Conservation (phyloP, 53 echinoderm and acorn worm species). For the Glandiceps talaboti region DNA sequence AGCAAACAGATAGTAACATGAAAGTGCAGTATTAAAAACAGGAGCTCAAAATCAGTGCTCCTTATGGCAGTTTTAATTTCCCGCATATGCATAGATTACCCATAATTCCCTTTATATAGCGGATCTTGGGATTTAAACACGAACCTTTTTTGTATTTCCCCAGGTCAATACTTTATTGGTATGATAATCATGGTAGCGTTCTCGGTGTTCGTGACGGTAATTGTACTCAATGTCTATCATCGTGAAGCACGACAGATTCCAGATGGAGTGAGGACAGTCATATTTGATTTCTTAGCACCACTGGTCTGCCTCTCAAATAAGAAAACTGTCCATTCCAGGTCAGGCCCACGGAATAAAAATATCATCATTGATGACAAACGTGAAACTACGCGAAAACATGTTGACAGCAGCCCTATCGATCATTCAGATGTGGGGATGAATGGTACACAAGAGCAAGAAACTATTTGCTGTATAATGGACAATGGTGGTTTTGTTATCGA, state of each 20-base stretch:
- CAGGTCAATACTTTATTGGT: slow-evolving; percentile 55
- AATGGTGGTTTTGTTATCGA: slow-evolving; percentile 16
- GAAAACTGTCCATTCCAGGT: no score
- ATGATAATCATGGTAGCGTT: slow-evolving; percentile 46
- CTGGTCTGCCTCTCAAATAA: slow-evolving; percentile 22
- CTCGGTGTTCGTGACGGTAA: slow-evolving; percentile 34
- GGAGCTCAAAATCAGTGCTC: no score
- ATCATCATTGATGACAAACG: slow-evolving; percentile 22
- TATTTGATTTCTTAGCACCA: slow-evolving; percentile 35
- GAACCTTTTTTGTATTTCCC: neutral
- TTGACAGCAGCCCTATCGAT: slow-evolving; percentile 23
- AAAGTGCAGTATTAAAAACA: no score
- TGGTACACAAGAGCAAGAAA: slow-evolving; percentile 30
- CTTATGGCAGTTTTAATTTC: no score
- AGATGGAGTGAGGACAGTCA: slow-evolving; percentile 29
- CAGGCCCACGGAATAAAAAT: no score
- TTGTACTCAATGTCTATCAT: slow-evolving; percentile 38
- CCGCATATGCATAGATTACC: no score
- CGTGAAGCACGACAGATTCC: slow-evolving; percentile 42
- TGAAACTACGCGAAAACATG: slow-evolving; percentile 7
- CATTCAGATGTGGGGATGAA: slow-evolving; percentile 26
- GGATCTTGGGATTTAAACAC: no score
- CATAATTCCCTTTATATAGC: no score
- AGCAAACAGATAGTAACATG: no score
- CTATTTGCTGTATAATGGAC: neutral